These are phyloP conservation scores for Dicentrarchus labrax DNA, from an alignment of 2,113 vertebrate species.

Conservation along the genomic window DNA sequence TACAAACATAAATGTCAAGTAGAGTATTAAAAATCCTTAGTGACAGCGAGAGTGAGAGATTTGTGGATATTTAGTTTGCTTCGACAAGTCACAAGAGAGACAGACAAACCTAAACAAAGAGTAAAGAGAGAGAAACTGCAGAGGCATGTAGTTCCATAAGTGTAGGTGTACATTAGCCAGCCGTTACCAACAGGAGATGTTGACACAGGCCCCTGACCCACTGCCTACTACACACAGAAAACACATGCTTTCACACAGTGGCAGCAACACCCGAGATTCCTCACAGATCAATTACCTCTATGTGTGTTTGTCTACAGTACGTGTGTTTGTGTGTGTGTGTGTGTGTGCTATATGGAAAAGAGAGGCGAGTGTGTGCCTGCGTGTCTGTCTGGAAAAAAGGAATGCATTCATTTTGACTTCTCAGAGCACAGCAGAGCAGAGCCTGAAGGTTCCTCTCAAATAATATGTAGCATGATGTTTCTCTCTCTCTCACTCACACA, in stretches of 20 bases:
- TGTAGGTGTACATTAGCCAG: slow-evolving; percentile 53
- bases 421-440: slow-evolving; percentile 7
- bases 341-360: background rate
- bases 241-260: slow-evolving; percentile 73
- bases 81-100: slow-evolving; percentile 20
- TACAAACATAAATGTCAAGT: too few relatives aligned
- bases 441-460: slow-evolving; percentile 29
- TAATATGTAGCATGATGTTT: background rate
- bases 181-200: slow-evolving; percentile 53
- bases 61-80: background rate
- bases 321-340: background rate
- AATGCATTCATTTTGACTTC: slow-evolving; percentile 58
- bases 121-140: background rate
- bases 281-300: slow-evolving; percentile 55
- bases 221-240: slow-evolving; percentile 54
- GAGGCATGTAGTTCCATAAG: slow-evolving; percentile 27
- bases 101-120: slow-evolving; percentile 6
- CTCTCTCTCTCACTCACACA: background rate
- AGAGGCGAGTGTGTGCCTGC: slow-evolving; percentile 6
- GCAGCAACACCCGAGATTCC: slow-evolving; percentile 67
- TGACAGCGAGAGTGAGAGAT: background rate
- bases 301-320: slow-evolving; percentile 12
- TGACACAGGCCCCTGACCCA: slow-evolving; percentile 66
- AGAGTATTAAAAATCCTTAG: background rate
- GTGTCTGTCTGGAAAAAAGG: slow-evolving; percentile 38